phyloP scores from a whole-genome alignment of 2,113 vertebrate species.

The Corythoichthys intestinalis region DNA sequence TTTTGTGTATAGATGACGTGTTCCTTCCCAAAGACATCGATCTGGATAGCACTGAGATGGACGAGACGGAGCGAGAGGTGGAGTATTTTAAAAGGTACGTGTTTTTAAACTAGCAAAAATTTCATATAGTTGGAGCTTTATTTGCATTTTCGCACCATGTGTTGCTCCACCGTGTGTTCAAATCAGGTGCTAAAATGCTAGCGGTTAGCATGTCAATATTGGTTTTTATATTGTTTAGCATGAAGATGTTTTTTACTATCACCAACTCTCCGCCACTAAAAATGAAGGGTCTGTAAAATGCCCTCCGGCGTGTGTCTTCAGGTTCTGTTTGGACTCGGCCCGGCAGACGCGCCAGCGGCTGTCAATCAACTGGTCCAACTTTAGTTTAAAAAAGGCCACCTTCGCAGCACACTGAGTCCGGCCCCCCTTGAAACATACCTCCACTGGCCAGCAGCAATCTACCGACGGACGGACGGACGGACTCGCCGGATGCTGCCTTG shows the following conservation, averaged over 20 bases:
- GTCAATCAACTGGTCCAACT: constrained; percentile 99
- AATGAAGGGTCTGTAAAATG: too few species aligned
- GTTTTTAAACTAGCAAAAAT: neutral
- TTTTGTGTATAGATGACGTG: constrained; percentile 84
- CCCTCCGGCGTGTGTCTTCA: constrained; percentile 34
- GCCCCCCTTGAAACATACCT: constrained; percentile 47
- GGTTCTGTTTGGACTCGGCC: constrained; percentile 97
- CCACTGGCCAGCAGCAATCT: constrained; percentile 48
- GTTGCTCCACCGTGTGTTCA: too few species aligned
- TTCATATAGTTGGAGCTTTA: too few species aligned
- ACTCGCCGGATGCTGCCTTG: constrained; percentile 78
- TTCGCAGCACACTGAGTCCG: constrained; percentile 89
- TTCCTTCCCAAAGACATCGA: constrained; percentile 99
- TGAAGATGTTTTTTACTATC: too few species aligned
- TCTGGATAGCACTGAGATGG: constrained; percentile 95
- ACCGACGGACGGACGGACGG: constrained; percentile 22
- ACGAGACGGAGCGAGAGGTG: constrained; percentile 96
- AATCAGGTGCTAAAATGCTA: too few species aligned
- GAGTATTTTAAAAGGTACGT: constrained; percentile 96
- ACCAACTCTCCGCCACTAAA: too few species aligned
- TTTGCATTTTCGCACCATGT: too few species aligned
- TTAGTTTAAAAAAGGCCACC: constrained; percentile 97
- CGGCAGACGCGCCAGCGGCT: constrained; percentile 94
- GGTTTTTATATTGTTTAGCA: too few species aligned
- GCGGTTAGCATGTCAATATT: too few species aligned